phyloP scores from a whole-genome alignment of 1,140 invertebrate species.

The Melitaea cinxia region DNA sequence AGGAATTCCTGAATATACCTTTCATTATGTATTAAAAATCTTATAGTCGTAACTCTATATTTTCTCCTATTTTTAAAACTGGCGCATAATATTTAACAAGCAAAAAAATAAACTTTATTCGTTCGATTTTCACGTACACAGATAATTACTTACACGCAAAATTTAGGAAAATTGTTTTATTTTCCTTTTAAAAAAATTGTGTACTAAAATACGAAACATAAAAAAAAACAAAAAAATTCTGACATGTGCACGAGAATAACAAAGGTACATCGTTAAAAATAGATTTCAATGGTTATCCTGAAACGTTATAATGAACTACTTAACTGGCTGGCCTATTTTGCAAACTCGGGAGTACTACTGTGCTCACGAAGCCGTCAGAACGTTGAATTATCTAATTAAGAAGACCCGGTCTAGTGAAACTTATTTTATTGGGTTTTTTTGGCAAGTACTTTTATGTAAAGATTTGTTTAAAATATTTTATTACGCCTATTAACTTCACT shows the following conservation, averaged over 20 bases:
- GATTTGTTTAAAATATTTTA: neutral
- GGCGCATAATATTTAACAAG: too few relatives aligned
- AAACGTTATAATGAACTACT: conserved; percentile 34
- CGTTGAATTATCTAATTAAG: conserved; percentile 69
- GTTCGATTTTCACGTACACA: too few relatives aligned
- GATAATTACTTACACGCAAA: too few relatives aligned
- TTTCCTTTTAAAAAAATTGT: neutral
- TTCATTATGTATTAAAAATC: neutral
- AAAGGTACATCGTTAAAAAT: conserved; percentile 25
- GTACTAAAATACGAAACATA: neutral
- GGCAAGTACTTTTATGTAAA: neutral
- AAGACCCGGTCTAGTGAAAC: conserved; percentile 37
- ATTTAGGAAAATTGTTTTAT: too few relatives aligned
- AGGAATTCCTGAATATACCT: neutral
- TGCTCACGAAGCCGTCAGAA: conserved; percentile 50
- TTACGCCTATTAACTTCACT: neutral
- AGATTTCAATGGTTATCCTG: conserved; percentile 17
- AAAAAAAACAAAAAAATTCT: neutral
- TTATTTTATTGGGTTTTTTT: conserved; percentile 29
- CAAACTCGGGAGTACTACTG: conserved; percentile 48
- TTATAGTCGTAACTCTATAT: neutral
- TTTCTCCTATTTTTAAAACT: neutral
- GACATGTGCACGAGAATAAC: neutral
- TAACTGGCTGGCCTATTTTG: conserved; percentile 44
- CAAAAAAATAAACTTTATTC: too few relatives aligned